Conservation (phyloP, 2,797 vertebrate genomes). For the Acanthis flammea region DNA sequence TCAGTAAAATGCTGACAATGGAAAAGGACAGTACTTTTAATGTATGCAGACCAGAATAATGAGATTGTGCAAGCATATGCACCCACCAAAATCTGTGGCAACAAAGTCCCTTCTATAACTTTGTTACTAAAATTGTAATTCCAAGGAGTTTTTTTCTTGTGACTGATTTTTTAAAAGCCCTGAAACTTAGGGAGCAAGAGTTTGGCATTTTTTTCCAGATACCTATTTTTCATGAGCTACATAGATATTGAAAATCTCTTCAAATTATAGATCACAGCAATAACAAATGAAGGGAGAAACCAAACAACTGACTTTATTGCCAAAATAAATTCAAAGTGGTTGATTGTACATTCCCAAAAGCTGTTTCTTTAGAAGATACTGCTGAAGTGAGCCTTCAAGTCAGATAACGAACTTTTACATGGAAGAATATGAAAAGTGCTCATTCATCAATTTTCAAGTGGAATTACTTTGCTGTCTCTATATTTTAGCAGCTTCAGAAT, state of each 20-base stretch:
- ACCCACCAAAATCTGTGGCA: background rate
- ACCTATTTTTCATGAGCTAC: background rate
- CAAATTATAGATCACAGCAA: background rate
- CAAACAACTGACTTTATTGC: background rate
- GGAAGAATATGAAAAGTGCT: background rate
- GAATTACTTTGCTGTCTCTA: background rate
- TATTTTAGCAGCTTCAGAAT: background rate
- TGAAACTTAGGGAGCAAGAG: background rate
- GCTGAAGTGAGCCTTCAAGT: background rate
- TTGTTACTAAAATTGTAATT: background rate
- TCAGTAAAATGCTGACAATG: background rate
- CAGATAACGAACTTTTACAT: background rate
- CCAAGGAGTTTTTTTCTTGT: background rate
- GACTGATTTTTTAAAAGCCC: background rate
- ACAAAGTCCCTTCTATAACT: background rate
- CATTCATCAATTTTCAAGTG: background rate
- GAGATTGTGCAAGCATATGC: background rate
- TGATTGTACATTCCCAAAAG: background rate
- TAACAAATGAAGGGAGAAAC: background rate
- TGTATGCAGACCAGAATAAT: background rate
- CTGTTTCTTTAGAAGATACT: background rate
- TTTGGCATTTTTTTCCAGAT: background rate
- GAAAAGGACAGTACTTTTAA: background rate
- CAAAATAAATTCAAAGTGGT: background rate
- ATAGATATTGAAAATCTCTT: background rate